These are phyloP conservation scores for Pseudocheirus occidentalis DNA, from an alignment of 2,797 vertebrate species.

Conservation along the genomic window DNA sequence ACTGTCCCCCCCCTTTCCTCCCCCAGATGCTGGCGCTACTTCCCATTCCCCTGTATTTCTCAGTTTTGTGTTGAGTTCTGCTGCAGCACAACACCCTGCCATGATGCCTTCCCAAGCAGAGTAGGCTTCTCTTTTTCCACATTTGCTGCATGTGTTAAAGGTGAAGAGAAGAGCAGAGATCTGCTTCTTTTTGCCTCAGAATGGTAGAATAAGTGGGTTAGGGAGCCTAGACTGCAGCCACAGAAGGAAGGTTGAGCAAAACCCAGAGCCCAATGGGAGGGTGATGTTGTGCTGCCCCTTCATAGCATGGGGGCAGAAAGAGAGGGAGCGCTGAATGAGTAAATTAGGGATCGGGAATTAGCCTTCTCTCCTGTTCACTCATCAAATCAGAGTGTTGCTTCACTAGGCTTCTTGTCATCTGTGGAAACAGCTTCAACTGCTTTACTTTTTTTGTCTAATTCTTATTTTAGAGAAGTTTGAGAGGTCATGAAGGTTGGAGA, in stretches of 20 bases:
- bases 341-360: neutral
- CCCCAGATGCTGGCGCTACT: neutral
- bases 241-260: neutral
- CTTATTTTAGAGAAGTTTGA: no score
- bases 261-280: neutral
- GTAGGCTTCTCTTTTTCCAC: neutral
- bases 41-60: rapidly evolving
- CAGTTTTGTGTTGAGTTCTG: neutral
- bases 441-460: no score
- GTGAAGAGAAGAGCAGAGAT: neutral
- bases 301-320: neutral
- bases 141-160: neutral
- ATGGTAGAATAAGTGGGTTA: neutral
- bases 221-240: neutral
- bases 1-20: neutral
- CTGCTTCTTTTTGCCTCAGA: neutral
- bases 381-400: neutral
- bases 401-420: neutral
- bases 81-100: neutral
- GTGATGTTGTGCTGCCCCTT: neutral
- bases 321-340: neutral
- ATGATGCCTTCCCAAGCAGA: neutral
- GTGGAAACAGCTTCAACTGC: no score
- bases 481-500: no score
- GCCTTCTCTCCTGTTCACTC: neutral